phyloP scores from a whole-genome alignment of 2,888 invertebrate species.

The Andricus curvator region DNA sequence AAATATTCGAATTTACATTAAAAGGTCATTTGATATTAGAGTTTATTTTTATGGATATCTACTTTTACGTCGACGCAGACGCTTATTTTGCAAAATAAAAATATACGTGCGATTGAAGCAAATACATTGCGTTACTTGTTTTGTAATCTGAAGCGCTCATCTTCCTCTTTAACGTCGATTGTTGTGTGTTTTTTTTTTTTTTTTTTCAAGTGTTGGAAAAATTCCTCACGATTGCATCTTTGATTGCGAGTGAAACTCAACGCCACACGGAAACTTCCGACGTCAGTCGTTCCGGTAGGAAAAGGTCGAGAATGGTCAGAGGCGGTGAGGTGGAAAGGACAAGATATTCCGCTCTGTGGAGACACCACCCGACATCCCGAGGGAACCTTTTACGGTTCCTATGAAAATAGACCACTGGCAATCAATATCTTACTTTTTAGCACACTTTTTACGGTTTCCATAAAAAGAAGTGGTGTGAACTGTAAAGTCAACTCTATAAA shows the following conservation, averaged over 20 bases:
- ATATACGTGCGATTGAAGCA: background rate
- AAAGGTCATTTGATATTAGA: background rate
- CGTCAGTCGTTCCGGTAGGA: conserved; percentile 24
- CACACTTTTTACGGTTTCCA: conserved; percentile 26
- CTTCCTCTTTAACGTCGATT: background rate
- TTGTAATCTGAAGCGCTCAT: conserved; percentile 1
- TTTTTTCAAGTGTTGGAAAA: background rate
- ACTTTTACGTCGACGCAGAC: background rate
- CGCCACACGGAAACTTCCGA: conserved; percentile 26
- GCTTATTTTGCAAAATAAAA: background rate
- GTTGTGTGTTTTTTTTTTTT: background rate
- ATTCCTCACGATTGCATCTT: conserved; percentile 22
- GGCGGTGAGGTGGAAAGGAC: conserved; percentile 33
- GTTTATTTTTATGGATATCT: background rate
- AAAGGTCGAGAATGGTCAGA: background rate
- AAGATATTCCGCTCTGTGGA: conserved; percentile 33
- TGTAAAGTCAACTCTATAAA: background rate
- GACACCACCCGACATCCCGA: conserved; percentile 29
- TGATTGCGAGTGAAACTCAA: conserved; percentile 22
- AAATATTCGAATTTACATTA: background rate
- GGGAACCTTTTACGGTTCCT: conserved; percentile 33
- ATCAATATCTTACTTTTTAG: conserved; percentile 40
- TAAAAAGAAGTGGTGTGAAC: background rate
- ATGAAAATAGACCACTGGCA: conserved; percentile 33
- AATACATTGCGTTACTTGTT: background rate